Evolutionary conservation across 2,888 invertebrate genomes (phyloP), one percentile per base, ranked within the genome.

Genomic region (Cantharis flavilabris): DNA sequence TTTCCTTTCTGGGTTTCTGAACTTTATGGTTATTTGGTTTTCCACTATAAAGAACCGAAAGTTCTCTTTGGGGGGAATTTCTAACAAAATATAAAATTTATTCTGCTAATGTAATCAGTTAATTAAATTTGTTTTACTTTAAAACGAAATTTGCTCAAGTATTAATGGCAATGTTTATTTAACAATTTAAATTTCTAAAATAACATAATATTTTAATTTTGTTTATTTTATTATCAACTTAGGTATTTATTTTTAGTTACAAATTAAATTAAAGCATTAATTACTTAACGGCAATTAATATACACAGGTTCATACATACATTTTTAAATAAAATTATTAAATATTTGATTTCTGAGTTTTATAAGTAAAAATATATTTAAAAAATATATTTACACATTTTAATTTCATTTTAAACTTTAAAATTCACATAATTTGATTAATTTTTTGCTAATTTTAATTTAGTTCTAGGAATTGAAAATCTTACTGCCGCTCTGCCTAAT

Each of bases 1-100:
- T 74, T 75, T 72, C 72, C 67, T 77, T 77, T 77, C 69, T 70
- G 77, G 75, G 72, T 75, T 72, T 69, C 72, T 70, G 72, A 67
- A 77, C 71, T 77, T 77, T 73, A 73, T 64, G 69, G 20, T n/a
- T 72, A 70, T 70, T 62, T 71, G 71, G n/a, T 67, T 76, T 76
- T 76, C 73, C 73, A 67, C 30, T 33, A 62, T 20, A 67, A 23
- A 67, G 65, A 20, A 67, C 26, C 11, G 7, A 49, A 49, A 49
- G 49, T n/a, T 49, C 49, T 49, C 49, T 49, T n/a, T 49, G 49
- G 49, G 49, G n/a, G 49, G 13, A 49, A 49, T 49, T 49, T 49
- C 49, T 49, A 49, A 49, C 49, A n/a, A 49, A 49, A 49, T 49
- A 49, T 49, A 49, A 49, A 49, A 49, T 49, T 49, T 49, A 49